Base-by-base conservation (phyloP, 2,113 vertebrate species). In the Eleginops maclovinus region DNA sequence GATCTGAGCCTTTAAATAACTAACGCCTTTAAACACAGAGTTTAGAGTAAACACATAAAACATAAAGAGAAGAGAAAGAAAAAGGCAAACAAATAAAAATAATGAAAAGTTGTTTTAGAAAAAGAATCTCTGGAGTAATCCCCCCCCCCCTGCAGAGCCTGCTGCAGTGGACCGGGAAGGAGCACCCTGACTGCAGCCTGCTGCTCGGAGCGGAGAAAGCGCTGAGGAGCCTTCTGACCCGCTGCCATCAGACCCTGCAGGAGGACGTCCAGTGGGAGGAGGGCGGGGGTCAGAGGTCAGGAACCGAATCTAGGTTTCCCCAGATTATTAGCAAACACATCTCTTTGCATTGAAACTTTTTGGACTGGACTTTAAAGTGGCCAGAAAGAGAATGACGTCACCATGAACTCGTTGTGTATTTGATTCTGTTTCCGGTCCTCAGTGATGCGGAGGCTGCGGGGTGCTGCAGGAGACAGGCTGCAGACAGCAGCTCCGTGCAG, bases 111-210 rank as follows among this genome's bases (percentile, higher is more conserved):
- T n/a, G n/a, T n/a, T n/a, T n/a, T n/a, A n/a, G n/a, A n/a, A n/a
- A n/a, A n/a, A n/a, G n/a, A n/a, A n/a, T n/a, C n/a, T n/a, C n/a
- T n/a, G n/a, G n/a, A n/a, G n/a, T n/a, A n/a, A n/a, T n/a, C 28
- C 31, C 31, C 8, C 31, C 31, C 31, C 1, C 31, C 0, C 31
- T 47, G 46, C 46, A 47, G 94, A 89, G 83, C 70, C 31, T 95
- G 89, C 22, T 94, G 66, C 92, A 90, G 87, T 94, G 93, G 89
- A 94, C 91, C 0, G 79, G 89, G 9, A 85, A 90, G 40, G 93
- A 94, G 9, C 92, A 94, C 69, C 88, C 94, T 1, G 94, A 95
- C 86, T 90, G 90, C 87, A 91, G 85, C 84, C 91, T 93, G 16
- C 88, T 95, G 47, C 73, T 94, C 72, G 92, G 91, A 17, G 88